phyloP scores from a whole-genome alignment of 2,888 invertebrate species.

The Heliconius ismenius region DNA sequence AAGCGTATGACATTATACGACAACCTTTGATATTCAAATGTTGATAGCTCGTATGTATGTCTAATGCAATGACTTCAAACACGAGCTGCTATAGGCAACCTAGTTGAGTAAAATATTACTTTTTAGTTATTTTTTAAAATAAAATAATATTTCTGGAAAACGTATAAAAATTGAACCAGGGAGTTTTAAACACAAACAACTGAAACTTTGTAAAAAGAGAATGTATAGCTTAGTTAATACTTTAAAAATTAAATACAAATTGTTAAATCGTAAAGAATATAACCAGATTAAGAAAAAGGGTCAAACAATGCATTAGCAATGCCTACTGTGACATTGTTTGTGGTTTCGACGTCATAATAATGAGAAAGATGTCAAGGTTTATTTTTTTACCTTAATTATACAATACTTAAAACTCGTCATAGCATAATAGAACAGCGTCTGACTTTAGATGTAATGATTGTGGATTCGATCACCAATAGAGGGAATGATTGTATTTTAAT shows the following conservation, averaged over 20 bases:
- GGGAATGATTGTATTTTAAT: too few species aligned
- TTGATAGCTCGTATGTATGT: slow-evolving; percentile 1
- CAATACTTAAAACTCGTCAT: background rate
- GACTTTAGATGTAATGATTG: too few species aligned
- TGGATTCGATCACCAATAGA: too few species aligned
- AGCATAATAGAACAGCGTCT: too few species aligned
- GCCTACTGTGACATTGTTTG: background rate
- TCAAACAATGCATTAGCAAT: background rate
- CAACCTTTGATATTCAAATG: slow-evolving; percentile 29
- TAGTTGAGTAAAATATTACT: background rate
- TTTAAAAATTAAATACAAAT: too few species aligned
- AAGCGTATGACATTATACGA: slow-evolving; percentile 19
- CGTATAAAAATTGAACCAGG: too few species aligned
- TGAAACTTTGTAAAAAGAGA: too few species aligned
- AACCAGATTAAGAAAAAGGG: background rate
- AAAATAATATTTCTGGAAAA: background rate
- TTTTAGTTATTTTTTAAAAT: background rate
- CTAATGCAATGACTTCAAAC: slow-evolving; percentile 11
- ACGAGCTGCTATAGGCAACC: background rate
- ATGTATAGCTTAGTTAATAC: too few species aligned
- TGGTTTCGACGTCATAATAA: background rate
- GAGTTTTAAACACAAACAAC: too few species aligned
- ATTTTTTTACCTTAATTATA: background rate
- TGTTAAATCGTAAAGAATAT: background rate
- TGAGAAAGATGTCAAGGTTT: background rate